Conservation (phyloP, 2,113 vertebrate genomes). For the Steatornis caripensis region DNA sequence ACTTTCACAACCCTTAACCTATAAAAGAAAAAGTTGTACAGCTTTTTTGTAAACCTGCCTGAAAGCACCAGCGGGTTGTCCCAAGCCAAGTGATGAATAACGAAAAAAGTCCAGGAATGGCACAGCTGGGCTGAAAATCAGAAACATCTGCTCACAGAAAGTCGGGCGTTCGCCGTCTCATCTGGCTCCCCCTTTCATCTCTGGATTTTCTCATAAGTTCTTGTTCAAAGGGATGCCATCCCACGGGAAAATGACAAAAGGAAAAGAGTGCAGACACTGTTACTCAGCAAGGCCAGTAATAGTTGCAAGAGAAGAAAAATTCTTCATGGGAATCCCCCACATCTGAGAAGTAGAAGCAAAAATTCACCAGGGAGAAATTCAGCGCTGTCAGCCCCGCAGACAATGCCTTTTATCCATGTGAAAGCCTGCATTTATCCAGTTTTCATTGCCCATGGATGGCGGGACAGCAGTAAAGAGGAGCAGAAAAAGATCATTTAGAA, state of each 20-base stretch:
- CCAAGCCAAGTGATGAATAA: background rate
- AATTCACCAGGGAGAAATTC: constrained; percentile 45
- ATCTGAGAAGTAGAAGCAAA: constrained; percentile 26
- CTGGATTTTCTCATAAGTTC: constrained; percentile 22
- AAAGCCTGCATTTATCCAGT: background rate
- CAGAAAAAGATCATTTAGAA: background rate
- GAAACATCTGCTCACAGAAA: background rate
- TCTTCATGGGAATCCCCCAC: constrained; percentile 62
- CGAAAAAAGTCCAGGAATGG: background rate
- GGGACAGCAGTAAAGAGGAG: background rate
- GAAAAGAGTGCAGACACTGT: constrained; percentile 11
- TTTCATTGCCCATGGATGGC: background rate
- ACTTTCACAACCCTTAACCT: constrained; percentile 24
- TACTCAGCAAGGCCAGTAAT: constrained; percentile 36
- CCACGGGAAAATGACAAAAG: constrained; percentile 34
- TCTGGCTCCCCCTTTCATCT: constrained; percentile 16
- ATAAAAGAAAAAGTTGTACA: background rate
- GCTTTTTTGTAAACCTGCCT: constrained; percentile 14
- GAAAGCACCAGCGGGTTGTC: constrained; percentile 15
- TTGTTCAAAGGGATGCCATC: constrained; percentile 25
- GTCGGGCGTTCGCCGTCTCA: background rate
- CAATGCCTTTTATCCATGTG: background rate
- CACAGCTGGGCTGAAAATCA: background rate
- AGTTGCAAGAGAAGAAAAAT: constrained; percentile 59
- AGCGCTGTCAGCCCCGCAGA: background rate